Evolutionary conservation across 2,888 invertebrate species (phyloP).

Genomic region (Amphimallon solstitiale): DNA sequence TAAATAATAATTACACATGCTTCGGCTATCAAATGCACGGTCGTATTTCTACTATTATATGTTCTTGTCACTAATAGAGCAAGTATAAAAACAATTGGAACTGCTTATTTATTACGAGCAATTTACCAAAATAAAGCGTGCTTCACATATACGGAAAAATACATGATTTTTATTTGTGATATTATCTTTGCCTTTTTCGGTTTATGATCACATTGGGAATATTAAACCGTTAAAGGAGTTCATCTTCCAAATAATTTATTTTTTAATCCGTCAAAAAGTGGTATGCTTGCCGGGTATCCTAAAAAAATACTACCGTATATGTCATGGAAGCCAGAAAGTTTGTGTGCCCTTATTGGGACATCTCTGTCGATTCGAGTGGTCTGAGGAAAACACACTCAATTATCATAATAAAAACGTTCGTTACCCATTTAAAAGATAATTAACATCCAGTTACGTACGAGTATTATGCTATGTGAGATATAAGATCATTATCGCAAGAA

Average conservation of each 20-base stretch:
- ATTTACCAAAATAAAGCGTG: no score
- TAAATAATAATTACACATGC: no score
- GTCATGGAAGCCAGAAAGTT: constrained; percentile 9
- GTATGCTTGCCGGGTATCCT: background rate
- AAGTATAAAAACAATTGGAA: no score
- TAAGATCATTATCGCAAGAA: constrained; percentile 16
- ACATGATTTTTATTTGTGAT: no score
- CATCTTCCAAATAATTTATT: constrained; percentile 1
- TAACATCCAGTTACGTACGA: constrained; percentile 19
- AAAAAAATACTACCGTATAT: constrained; percentile 21
- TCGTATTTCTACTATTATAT: no score
- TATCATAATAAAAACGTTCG: constrained; percentile 27
- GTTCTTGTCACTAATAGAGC: no score
- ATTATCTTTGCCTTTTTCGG: no score
- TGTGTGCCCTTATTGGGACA: constrained; percentile 20
- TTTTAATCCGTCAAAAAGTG: background rate
- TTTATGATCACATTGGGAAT: no score
- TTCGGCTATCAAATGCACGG: no score
- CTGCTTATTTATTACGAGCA: no score
- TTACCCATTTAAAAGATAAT: constrained; percentile 15
- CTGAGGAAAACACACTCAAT: constrained; percentile 9
- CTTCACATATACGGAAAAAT: no score
- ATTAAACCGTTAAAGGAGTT: no score
- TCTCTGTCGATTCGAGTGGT: background rate
- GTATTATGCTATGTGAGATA: constrained; percentile 6